Conservation (phyloP, 2,888 invertebrate genomes). For the Idaea aversata region DNA sequence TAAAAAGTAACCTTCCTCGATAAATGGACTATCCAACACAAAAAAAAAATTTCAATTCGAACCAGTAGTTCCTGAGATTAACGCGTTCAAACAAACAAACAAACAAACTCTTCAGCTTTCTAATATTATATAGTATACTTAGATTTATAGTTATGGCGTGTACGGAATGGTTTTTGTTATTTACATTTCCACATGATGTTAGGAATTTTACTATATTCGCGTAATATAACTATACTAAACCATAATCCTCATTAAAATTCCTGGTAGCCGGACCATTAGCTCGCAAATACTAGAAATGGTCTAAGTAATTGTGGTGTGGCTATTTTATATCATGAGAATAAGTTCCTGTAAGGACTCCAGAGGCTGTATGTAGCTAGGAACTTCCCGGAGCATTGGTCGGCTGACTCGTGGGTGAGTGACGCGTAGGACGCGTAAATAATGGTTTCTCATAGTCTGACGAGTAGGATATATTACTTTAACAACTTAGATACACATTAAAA, state of each 20-base stretch:
- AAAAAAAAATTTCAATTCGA: too few relatives aligned
- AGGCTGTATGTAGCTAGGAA: conserved; percentile 12
- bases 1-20: too few relatives aligned
- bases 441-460: not conserved
- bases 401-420: conserved; percentile 5
- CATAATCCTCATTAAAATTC: not conserved
- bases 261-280: not conserved
- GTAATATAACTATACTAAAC: not conserved
- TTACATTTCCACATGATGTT: not conserved
- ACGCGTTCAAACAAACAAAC: too few relatives aligned
- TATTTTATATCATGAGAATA: conserved; percentile 19
- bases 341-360: conserved; percentile 12
- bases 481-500: not conserved
- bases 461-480: not conserved
- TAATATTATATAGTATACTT: too few relatives aligned
- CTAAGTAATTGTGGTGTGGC: conserved; percentile 16
- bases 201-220: not conserved
- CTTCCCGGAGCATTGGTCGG: conserved; percentile 32
- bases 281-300: conserved; percentile 11
- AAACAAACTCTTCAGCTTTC: too few relatives aligned
- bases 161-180: not conserved
- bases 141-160: not conserved
- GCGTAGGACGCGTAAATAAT: conserved; percentile 15
- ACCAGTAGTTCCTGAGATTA: too few relatives aligned
- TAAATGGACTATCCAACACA: too few relatives aligned